Conservation (phyloP, 53 echinoderm and acorn worm genomes). For the Zoroaster sp. region DNA sequence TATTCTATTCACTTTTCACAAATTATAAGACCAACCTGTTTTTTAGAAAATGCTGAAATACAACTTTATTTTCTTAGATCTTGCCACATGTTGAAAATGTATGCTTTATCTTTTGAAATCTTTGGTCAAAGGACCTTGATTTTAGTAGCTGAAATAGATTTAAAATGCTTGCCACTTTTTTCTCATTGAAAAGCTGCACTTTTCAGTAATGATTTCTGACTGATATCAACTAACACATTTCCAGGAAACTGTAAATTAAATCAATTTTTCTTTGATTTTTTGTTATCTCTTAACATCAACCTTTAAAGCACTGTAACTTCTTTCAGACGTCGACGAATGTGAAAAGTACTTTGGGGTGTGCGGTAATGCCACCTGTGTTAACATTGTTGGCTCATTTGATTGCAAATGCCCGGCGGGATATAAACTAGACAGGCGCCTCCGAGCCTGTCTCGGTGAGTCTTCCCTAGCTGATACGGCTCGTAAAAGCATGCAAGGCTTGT, state of each 20-base stretch:
- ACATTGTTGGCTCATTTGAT: constrained; percentile 54
- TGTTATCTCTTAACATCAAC: neutral
- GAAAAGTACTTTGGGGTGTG: constrained; percentile 70
- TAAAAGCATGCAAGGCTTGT: neutral
- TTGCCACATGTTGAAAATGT: too few relatives aligned
- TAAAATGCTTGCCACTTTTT: neutral
- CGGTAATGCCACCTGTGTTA: constrained; percentile 83
- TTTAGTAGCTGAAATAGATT: neutral
- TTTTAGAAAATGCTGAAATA: too few relatives aligned
- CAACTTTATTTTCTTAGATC: too few relatives aligned
- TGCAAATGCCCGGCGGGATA: constrained; percentile 52
- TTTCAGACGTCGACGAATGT: constrained; percentile 80
- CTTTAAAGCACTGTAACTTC: neutral
- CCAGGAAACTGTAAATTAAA: too few relatives aligned
- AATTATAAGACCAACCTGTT: neutral
- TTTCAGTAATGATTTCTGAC: neutral
- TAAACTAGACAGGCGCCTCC: neutral
- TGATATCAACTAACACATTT: neutral
- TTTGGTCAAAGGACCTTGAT: too few relatives aligned
- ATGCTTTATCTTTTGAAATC: neutral
- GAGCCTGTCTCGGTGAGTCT: constrained; percentile 56
- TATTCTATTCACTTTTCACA: too few relatives aligned
- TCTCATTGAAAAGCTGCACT: too few relatives aligned
- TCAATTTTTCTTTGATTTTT: neutral
- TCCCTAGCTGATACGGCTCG: neutral